Base-by-base conservation (phyloP, 2,113 vertebrate species). In the Garra rufa region DNA sequence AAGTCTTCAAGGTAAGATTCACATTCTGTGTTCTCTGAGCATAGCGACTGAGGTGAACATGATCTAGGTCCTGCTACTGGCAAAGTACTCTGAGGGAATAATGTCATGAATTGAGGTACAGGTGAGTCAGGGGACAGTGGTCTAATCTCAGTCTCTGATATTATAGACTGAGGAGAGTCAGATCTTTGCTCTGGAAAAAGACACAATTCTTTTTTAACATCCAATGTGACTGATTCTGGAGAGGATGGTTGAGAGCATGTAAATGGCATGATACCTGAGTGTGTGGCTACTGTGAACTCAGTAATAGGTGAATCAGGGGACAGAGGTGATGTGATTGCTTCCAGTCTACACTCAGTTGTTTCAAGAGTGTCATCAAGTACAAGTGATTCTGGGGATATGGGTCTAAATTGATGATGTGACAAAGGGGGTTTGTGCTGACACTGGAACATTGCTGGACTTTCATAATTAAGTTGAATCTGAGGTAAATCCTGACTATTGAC, bases 51-150 rank as follows among this genome's bases (percentile, higher is more conserved):
- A 74, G 81, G 71, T 75, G 81, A 81, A 38, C 21, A 84, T 26
- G 83, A 59, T 76, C 69, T 83, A 34, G 9, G 21, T 9, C 86
- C 59, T 44, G 69, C 44, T 73, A 83, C 3, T 28, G 83, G 21
- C 9, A 83, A 19, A 14, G 10, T 9, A 73, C 0, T 76, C 1
- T 73, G 41, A 46, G 70, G 43, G n/a, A 74, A 17, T 30, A 48
- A 28, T 75, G 24, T 46, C 28, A 55, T 79, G 41, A 85, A 87
- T 44, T 88, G 81, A 50, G 86, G 55, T 30, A 90, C 48, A 30
- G 89, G 85, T 57, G 87, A 90, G 41, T 88, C 88, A 59, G 86
- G 77, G 10, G 82, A 89, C 14, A 89, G 80, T 13, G 83, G 61
- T 26, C 87, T 38, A 86, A 87, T n/a, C 43, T 69, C 44, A 59